Evolutionary conservation across 2,113 vertebrate genomes (phyloP).

Genomic region (Cyphomyrus plagiostoma): DNA sequence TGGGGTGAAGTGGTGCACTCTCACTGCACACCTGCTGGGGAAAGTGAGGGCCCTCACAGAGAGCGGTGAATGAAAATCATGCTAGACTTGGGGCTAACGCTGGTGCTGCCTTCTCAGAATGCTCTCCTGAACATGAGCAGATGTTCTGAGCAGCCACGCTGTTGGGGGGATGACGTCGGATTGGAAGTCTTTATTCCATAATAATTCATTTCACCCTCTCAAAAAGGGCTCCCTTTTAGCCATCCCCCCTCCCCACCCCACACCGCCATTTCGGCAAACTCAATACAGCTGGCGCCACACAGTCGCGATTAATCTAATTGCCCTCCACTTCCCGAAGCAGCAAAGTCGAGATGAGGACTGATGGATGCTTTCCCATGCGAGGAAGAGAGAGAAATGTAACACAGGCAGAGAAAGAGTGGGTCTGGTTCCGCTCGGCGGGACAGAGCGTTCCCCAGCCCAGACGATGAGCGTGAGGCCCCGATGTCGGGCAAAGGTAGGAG

Average conservation of each 20-base stretch:
- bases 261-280: background rate
- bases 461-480: background rate
- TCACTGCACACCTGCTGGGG: background rate
- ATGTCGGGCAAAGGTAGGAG: background rate
- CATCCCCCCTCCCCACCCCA: background rate
- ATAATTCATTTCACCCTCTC: background rate
- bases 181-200: background rate
- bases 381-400: background rate
- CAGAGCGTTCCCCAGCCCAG: background rate
- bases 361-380: background rate
- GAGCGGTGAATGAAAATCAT: background rate
- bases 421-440: background rate
- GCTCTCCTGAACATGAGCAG: background rate
- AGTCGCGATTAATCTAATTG: slow-evolving; percentile 36
- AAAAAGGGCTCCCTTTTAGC: background rate
- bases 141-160: background rate
- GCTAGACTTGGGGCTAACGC: no score
- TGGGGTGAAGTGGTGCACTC: background rate
- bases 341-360: slow-evolving; percentile 16
- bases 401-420: background rate
- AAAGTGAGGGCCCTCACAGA: background rate
- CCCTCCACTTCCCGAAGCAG: background rate
- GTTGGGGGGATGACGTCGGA: background rate
- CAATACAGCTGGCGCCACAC: slow-evolving; percentile 19
- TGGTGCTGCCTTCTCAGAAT: background rate